Conservation (phyloP, 2,888 invertebrate species). For the Noctua pronuba region DNA sequence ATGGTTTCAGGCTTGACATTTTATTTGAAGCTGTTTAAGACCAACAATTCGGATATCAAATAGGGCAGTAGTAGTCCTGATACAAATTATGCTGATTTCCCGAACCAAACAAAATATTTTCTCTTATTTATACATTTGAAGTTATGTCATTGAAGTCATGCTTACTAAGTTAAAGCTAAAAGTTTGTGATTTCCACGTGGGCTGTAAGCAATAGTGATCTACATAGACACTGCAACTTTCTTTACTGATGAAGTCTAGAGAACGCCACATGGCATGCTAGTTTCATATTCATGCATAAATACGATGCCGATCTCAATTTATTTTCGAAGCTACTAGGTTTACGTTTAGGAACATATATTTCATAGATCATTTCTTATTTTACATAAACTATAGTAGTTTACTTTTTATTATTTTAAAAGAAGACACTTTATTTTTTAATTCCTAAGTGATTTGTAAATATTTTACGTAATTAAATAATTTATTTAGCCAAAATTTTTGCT, state of each 20-base stretch:
- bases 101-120: slow-evolving; percentile 21
- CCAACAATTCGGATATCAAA: slow-evolving; percentile 1
- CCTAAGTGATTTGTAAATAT: slow-evolving; percentile 81
- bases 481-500: slow-evolving; percentile 90
- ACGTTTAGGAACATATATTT: slow-evolving; percentile 78
- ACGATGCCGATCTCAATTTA: slow-evolving; percentile 88
- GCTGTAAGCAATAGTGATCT: slow-evolving; percentile 46
- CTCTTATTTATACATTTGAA: slow-evolving; percentile 12
- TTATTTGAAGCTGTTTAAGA: not conserved
- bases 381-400: slow-evolving; percentile 79
- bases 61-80: not conserved
- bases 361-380: slow-evolving; percentile 80
- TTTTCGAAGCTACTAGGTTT: slow-evolving; percentile 89
- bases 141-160: not conserved
- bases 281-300: slow-evolving; percentile 74
- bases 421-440: slow-evolving; percentile 86
- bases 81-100: slow-evolving; percentile 19
- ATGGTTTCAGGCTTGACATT: slow-evolving; percentile 3
- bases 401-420: slow-evolving; percentile 83
- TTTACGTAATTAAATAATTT: slow-evolving; percentile 83
- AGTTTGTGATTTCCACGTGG: slow-evolving; percentile 35
- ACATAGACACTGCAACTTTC: slow-evolving; percentile 41
- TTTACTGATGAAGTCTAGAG: slow-evolving; percentile 41
- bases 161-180: slow-evolving; percentile 23
- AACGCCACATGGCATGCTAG: slow-evolving; percentile 65